Evolutionary conservation across 2,797 vertebrate species (phyloP).

Genomic region (Sebastes melanostomus): DNA sequence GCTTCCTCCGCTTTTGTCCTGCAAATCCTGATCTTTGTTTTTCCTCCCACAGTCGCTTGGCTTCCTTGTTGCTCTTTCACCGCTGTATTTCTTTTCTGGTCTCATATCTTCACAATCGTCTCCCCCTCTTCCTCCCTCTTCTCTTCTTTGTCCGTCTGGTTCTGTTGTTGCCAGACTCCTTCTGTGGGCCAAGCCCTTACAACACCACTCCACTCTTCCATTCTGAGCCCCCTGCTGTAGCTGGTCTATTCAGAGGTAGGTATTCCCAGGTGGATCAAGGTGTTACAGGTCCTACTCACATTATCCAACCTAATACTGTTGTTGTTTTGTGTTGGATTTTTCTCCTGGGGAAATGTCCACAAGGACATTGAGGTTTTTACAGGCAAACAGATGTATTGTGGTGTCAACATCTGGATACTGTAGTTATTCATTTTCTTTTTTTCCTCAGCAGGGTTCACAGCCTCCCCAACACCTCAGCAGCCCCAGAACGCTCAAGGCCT

Average conservation of each 20-base stretch:
- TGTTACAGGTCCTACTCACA: neutral
- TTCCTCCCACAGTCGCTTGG: conserved; percentile 28
- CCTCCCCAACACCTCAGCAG: conserved; percentile 88
- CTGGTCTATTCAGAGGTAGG: conserved; percentile 92
- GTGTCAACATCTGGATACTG: neutral
- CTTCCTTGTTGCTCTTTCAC: conserved; percentile 30
- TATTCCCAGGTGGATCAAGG: conserved; percentile 32
- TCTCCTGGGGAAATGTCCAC: neutral
- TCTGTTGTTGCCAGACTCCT: conserved; percentile 85
- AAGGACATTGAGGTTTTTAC: neutral
- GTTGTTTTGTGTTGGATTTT: neutral
- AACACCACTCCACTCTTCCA: conserved; percentile 86
- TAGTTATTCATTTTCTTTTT: neutral
- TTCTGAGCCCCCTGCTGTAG: conserved; percentile 86
- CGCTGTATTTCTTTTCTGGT: conserved; percentile 6
- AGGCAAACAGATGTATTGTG: neutral
- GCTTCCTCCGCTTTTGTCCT: conserved; percentile 43
- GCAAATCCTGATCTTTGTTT: conserved; percentile 26
- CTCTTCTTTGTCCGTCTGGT: conserved; percentile 56
- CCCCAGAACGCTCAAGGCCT: conserved; percentile 88
- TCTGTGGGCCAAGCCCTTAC: conserved; percentile 88
- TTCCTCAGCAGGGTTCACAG: conserved; percentile 82
- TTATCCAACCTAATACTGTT: neutral
- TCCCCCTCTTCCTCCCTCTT: conserved; percentile 41
- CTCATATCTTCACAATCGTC: conserved; percentile 36